Evolutionary conservation across 2,797 vertebrate genomes (phyloP), one percentile per base, ranked within the genome.

Genomic region (Anguilla marmorata): DNA sequence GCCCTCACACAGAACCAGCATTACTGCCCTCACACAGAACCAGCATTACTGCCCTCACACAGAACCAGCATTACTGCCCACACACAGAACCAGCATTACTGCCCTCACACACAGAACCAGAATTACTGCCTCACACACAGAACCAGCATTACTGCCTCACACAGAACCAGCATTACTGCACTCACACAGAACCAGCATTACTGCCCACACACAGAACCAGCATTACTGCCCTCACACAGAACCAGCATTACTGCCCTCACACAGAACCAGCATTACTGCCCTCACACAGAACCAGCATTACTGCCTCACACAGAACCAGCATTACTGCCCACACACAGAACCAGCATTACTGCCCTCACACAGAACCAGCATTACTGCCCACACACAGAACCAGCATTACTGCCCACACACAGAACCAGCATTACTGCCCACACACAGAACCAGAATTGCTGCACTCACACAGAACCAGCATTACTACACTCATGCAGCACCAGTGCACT

Each of bases 401-500:
- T 16, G n/a, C 74, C 21, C 72, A 7, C 74, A 45, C 33, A 30
- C 12, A 52, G 60, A n/a, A 63, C 60, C 60, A 63, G 60, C 60
- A 63, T 63, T 63, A 63, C 24, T n/a, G 12, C 24, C 3, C 21
- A 7, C 60, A n/a, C 6, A 27, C 60, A 66, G 60, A 9, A n/a
- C 60, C 60, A 66, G 60, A 4, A 66, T 66, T 66, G n/a, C 60
- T 24, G 8, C n/a, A 63, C 24, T n/a, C 60, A n/a, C 24, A 66
- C 60, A 66, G 60, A n/a, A n/a, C 60, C 60, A 66, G 60, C 63
- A 66, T 66, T 66, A 66, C 63, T n/a, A n/a, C n/a, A 66, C 63
- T n/a, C 21, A n/a, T 12, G n/a, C 63, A 66, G 63, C 7, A 7
- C 63, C 24, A 66, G 63, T n/a, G 63, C n/a, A 27, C 63, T n/a